phyloP scores from a whole-genome alignment of 2,888 invertebrate species.

The Heliconius cydno region DNA sequence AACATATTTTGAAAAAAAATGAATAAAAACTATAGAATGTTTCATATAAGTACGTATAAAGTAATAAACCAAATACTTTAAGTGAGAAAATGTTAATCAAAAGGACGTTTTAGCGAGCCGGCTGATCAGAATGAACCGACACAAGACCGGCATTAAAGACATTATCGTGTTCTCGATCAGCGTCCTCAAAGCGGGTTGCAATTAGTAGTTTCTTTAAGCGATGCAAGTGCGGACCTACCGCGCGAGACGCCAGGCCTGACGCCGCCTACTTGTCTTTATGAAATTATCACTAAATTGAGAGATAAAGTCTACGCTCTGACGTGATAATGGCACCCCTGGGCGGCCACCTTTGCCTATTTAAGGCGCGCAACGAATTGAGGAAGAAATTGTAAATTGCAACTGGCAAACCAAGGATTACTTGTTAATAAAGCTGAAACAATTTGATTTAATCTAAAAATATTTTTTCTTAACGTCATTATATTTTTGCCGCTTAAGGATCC shows the following conservation, averaged over 20 bases:
- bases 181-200: conserved; percentile 73
- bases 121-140: conserved; percentile 65
- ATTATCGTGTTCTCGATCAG: conserved; percentile 79
- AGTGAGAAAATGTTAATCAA: conserved; percentile 45
- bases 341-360: conserved; percentile 66
- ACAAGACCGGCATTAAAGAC: conserved; percentile 70
- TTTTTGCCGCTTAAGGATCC: neutral
- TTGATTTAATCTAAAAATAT: conserved; percentile 15
- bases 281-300: conserved; percentile 79
- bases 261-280: conserved; percentile 67
- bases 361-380: conserved; percentile 54
- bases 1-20: neutral
- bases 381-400: conserved; percentile 45
- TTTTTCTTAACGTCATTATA: neutral
- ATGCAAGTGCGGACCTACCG: conserved; percentile 69
- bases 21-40: neutral
- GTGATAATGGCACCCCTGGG: conserved; percentile 68
- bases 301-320: conserved; percentile 73
- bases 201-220: conserved; percentile 67
- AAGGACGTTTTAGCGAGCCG: conserved; percentile 58
- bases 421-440: conserved; percentile 30
- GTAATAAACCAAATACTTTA: conserved; percentile 20
- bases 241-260: conserved; percentile 59
- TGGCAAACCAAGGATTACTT: conserved; percentile 27
- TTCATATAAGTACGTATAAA: neutral